These are phyloP conservation scores for Apis laboriosa DNA, from an alignment of 1,140 invertebrate species.

Conservation along the genomic window DNA sequence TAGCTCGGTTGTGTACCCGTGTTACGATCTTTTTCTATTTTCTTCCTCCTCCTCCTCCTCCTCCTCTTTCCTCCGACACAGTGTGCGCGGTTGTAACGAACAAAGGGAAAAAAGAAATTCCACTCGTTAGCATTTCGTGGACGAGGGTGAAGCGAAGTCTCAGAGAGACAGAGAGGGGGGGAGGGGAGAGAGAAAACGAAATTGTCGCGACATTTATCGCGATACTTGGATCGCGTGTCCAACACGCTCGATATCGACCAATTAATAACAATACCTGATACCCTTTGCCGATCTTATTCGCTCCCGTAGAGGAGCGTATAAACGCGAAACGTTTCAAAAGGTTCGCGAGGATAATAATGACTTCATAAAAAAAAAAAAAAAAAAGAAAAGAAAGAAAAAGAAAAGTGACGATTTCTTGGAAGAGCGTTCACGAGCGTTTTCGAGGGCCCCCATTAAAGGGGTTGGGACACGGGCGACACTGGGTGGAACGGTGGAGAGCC, in stretches of 20 bases:
- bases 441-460: conserved; percentile 3
- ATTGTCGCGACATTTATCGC: too few species aligned
- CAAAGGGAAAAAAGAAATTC: neutral
- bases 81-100: neutral
- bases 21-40: conserved; percentile 8
- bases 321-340: neutral
- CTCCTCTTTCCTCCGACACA: too few species aligned
- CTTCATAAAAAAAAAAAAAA: conserved; percentile 36
- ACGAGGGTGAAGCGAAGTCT: neutral
- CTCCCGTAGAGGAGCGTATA: neutral
- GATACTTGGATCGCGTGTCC: too few species aligned
- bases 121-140: neutral
- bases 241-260: too few species aligned
- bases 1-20: conserved; percentile 25
- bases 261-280: neutral
- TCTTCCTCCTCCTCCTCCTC: too few species aligned
- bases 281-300: too few species aligned
- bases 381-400: too few species aligned
- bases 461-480: conserved; percentile 8
- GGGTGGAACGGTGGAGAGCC: conserved; percentile 41
- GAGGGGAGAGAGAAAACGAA: too few species aligned
- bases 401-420: conserved; percentile 2
- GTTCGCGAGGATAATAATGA: conserved; percentile 34
- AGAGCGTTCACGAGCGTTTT: neutral
- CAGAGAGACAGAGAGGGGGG: too few species aligned